Percentiles rank a stretch among this genome's conserved stretches.
Conservation (phyloP, 2,888 invertebrate genomes). For the Trissolcus brochymenae region DNA sequence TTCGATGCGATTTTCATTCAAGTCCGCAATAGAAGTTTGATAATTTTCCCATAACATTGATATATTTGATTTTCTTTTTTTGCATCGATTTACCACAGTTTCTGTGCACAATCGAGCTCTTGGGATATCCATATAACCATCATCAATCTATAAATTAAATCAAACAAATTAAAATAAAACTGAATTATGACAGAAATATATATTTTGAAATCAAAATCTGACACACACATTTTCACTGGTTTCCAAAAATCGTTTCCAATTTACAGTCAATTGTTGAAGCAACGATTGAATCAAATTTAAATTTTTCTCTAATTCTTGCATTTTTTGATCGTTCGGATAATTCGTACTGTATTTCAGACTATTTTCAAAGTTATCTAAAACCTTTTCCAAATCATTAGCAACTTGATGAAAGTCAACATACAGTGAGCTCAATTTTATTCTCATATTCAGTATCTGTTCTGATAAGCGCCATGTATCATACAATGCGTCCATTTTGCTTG, state of each 20-base stretch:
- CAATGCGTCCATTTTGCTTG: conserved; percentile 81
- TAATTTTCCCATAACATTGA: conserved; percentile 85
- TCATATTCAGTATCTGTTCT: conserved; percentile 79
- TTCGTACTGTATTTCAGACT: conserved; percentile 78
- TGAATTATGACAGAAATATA: not conserved
- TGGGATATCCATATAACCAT: conserved; percentile 83
- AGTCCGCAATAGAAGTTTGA: conserved; percentile 80
- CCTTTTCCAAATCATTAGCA: conserved; percentile 81
- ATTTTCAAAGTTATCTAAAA: conserved; percentile 82
- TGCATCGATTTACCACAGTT: conserved; percentile 82
- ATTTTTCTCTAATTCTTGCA: conserved; percentile 79
- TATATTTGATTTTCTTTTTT: conserved; percentile 81
- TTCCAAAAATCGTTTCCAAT: conserved; percentile 83
- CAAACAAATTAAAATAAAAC: not conserved
- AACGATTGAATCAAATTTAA: conserved; percentile 82
- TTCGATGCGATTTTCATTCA: conserved; percentile 76
- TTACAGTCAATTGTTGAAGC: conserved; percentile 82
- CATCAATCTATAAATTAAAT: conserved; percentile 78
- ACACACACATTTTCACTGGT: conserved; percentile 78
- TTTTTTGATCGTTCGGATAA: conserved; percentile 77
- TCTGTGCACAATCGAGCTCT: conserved; percentile 83
- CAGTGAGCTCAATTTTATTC: conserved; percentile 82
- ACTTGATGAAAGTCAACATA: conserved; percentile 86
- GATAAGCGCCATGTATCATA: conserved; percentile 82
- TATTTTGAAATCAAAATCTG: not conserved